Evolutionary conservation across 2,113 vertebrate species (phyloP).

Genomic region (Ailuropoda melanoleuca): DNA sequence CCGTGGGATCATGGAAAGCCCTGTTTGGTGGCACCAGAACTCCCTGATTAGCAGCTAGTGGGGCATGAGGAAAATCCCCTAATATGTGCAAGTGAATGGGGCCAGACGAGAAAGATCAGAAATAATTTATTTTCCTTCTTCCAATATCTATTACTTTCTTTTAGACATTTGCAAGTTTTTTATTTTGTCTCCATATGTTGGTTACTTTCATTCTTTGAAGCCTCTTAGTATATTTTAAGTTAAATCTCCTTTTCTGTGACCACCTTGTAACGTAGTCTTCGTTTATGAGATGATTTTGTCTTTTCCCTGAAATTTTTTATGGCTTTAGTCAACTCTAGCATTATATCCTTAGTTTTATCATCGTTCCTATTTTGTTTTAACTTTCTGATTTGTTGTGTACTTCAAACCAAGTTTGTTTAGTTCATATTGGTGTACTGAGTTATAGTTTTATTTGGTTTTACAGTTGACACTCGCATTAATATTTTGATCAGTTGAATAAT

Average conservation of each 20-base stretch:
- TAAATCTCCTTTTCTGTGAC: not conserved
- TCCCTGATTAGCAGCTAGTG: not conserved
- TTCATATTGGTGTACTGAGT: not conserved
- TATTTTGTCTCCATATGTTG: not conserved
- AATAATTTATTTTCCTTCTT: not conserved
- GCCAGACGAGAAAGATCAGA: not conserved
- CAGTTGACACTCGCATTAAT: not conserved
- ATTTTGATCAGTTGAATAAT: not conserved
- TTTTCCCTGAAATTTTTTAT: not conserved
- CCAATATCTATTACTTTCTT: not conserved
- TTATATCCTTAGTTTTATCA: constrained; percentile 1
- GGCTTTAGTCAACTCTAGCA: not conserved
- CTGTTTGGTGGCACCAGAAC: not conserved
- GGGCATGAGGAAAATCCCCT: not conserved
- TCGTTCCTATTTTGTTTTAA: not conserved
- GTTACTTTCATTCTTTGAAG: not conserved
- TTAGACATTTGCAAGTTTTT: not conserved
- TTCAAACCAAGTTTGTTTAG: not conserved
- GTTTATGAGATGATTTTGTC: not conserved
- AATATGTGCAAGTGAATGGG: not conserved
- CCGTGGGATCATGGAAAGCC: not conserved
- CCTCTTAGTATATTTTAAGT: not conserved
- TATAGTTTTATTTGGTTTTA: not conserved
- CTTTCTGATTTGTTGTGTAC: not conserved
- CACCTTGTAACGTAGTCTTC: not conserved